Evolutionary conservation across 2,797 vertebrate genomes (phyloP).

Genomic region (Sorex maritimensis): DNA sequence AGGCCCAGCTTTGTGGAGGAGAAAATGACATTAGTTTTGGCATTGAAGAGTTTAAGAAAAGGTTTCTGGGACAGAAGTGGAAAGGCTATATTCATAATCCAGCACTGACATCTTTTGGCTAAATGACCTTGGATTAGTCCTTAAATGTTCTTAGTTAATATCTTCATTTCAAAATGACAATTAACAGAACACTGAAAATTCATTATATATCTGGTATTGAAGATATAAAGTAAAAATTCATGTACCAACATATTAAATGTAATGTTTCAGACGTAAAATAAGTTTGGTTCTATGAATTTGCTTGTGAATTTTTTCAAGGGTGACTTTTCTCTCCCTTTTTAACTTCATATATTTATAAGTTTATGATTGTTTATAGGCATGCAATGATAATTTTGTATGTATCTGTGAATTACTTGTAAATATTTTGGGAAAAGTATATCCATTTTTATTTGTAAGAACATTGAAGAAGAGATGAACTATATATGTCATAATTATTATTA

Average conservation of each 20-base stretch:
- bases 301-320: background rate
- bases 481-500: background rate
- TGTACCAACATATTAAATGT: rapidly evolving
- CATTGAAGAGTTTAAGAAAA: slow-evolving; percentile 17
- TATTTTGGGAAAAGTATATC: background rate
- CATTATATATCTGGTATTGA: background rate
- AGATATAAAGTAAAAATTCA: background rate
- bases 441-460: background rate
- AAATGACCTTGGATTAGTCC: background rate
- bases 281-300: background rate
- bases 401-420: background rate
- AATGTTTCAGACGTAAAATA: background rate
- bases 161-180: slow-evolving; percentile 29
- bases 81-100: slow-evolving; percentile 27
- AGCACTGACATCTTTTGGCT: slow-evolving; percentile 17
- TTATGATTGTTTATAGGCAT: background rate
- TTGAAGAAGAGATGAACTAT: background rate
- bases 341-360: background rate
- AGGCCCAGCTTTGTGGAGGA: background rate
- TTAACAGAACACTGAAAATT: slow-evolving; percentile 7
- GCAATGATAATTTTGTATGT: background rate
- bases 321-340: background rate
- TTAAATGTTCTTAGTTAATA: background rate
- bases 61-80: background rate
- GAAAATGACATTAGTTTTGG: slow-evolving; percentile 14